Percentiles rank a stretch among this genome's conserved stretches.
Evolutionary conservation across 2,888 invertebrate species (phyloP).

Genomic region (Epistrophe eligans): DNA sequence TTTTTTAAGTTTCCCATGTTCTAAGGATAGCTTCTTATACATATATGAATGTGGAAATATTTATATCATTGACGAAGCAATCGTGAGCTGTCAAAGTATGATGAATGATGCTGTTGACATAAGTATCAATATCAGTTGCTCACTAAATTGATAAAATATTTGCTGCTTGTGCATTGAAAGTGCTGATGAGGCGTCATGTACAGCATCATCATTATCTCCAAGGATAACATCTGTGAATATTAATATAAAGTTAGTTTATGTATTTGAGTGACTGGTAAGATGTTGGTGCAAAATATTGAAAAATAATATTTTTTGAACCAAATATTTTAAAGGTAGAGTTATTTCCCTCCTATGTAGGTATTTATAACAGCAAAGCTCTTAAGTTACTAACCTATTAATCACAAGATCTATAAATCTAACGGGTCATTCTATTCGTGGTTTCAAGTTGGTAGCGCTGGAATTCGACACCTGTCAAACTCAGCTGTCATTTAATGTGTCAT

Average conservation of each 20-base stretch:
- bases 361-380: too few relatives aligned
- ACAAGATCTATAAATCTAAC: too few relatives aligned
- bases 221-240: conserved; percentile 78
- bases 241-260: conserved; percentile 29
- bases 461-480: too few relatives aligned
- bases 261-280: neutral
- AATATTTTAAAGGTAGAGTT: too few relatives aligned
- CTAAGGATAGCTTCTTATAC: neutral
- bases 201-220: conserved; percentile 78
- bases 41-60: conserved; percentile 34
- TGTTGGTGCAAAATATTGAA: neutral
- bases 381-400: too few relatives aligned
- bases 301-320: neutral
- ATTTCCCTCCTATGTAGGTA: too few relatives aligned
- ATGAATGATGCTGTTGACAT: conserved; percentile 68
- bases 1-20: neutral
- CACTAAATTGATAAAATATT: conserved; percentile 55
- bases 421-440: too few relatives aligned
- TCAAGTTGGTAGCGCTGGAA: too few relatives aligned
- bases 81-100: conserved; percentile 69
- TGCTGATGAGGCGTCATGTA: conserved; percentile 77
- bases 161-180: conserved; percentile 59
- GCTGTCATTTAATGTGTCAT: too few relatives aligned
- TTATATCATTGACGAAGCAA: conserved; percentile 66
- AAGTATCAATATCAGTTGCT: conserved; percentile 72